Base-by-base conservation (phyloP, 2,888 invertebrate species). In the Napeogenes sylphis region DNA sequence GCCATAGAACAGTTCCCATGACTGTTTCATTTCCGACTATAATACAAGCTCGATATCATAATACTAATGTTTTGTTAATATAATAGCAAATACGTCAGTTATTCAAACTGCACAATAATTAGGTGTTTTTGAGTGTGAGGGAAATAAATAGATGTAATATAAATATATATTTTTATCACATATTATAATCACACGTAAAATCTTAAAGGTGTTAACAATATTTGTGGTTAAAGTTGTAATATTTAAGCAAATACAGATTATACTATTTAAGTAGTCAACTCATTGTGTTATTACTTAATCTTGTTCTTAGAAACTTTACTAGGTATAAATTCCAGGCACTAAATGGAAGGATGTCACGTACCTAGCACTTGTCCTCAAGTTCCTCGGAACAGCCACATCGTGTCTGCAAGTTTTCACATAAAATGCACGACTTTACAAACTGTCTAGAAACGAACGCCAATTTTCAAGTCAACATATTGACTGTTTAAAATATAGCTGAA, bases 321-420 rank as follows among this genome's bases (percentile, higher is more conserved):
- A 64, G 64, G 67, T 72, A 72, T 66, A 68, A 71, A 68, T 68
- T 68, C 58, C 65, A 65, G 64, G 61, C 65, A 65, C 68, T 68
- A 64, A 66, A 64, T 63, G 63, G 59, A 63, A 74, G 78, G 78
- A 79, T 75, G 83, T 87, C 88, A 87, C 88, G 88, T 88, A 78
- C 71, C 73, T 75, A 72, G 78, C 87, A 86, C 85, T 87, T 83
- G 85, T 85, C 83, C 75, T 76, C 78, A 78, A 86, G 81, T 85
- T 85, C 75, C 73, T 70, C 68, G 68, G 76, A 77, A 77, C 75
- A 78, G 78, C 77, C 78, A 75, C 81, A 74, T 78, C 79, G 76
- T 80, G 81, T 83, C 83, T 76, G 70, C 81, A 89, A 88, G 82
- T 89, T 88, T 87, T 81, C 87, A 82, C 87, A 87, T 88, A 87